Evolutionary conservation across 2,888 invertebrate genomes (phyloP).

Genomic region (Pseudococcus jackbeardsleyi): DNA sequence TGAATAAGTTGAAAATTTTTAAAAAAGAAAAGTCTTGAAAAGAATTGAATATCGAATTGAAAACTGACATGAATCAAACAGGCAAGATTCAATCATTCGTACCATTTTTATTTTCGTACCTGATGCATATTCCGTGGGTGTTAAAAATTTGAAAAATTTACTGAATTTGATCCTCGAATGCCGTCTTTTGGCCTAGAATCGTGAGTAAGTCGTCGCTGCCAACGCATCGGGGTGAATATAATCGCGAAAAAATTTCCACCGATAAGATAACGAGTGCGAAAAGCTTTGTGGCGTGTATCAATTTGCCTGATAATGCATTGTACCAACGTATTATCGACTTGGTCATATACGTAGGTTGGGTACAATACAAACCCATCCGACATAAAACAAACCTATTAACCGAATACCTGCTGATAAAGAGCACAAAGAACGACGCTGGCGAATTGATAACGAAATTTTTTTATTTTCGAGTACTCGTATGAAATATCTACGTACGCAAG

Average conservation of each 20-base stretch:
- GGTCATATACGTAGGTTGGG: neutral
- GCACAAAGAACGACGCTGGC: neutral
- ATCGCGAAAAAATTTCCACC: constrained; percentile 15
- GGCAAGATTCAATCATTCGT: too few relatives aligned
- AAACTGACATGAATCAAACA: too few relatives aligned
- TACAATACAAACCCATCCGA: constrained; percentile 6
- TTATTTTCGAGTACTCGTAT: neutral
- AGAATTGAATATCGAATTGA: too few relatives aligned
- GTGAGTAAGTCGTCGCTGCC: neutral
- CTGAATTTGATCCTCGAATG: too few relatives aligned
- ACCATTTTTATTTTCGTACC: too few relatives aligned
- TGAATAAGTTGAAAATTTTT: too few relatives aligned
- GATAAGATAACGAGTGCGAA: constrained; percentile 20
- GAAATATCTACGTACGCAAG: neutral
- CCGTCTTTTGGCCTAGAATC: too few relatives aligned
- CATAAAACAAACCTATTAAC: constrained; percentile 25
- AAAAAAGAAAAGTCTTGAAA: too few relatives aligned
- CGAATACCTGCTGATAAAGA: constrained; percentile 11
- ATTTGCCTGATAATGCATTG: neutral
- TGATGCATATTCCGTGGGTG: too few relatives aligned
- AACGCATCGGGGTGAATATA: neutral
- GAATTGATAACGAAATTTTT: neutral
- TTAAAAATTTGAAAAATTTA: too few relatives aligned
- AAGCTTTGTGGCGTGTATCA: neutral
- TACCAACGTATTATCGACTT: neutral